Percentiles rank a stretch among this genome's conserved stretches.
phyloP scores from a whole-genome alignment of 2,113 vertebrate genomes.

The Tenrec ecaudatus region DNA sequence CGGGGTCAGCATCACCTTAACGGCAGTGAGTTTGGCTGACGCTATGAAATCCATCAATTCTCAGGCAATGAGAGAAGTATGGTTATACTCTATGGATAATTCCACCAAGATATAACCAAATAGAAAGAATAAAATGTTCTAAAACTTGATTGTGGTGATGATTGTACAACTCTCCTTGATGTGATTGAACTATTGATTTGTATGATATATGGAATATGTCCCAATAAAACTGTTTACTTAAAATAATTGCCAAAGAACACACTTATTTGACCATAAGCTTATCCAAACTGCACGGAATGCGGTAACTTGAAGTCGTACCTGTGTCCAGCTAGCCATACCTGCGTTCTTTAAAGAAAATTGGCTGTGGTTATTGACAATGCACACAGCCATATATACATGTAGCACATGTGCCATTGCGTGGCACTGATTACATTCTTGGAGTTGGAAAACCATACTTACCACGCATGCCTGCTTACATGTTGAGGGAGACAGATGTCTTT shows the following conservation, averaged over 20 bases:
- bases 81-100: slow-evolving; percentile 11
- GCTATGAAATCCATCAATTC: slow-evolving; percentile 53
- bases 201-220: too few species aligned
- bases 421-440: neutral
- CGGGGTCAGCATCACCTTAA: too few species aligned
- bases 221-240: too few species aligned
- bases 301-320: slow-evolving; percentile 49
- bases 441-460: neutral
- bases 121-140: neutral
- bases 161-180: too few species aligned
- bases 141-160: too few species aligned
- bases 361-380: neutral
- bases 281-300: slow-evolving; percentile 61
- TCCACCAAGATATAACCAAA: slow-evolving; percentile 58
- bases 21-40: slow-evolving; percentile 14
- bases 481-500: neutral
- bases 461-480: slow-evolving; percentile 53
- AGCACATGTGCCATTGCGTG: neutral
- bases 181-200: too few species aligned
- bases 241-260: slow-evolving; percentile 27
- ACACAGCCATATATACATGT: neutral
- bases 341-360: neutral
- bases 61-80: slow-evolving; percentile 50
- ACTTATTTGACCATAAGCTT: slow-evolving; percentile 70
- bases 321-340: slow-evolving; percentile 29